These are phyloP conservation scores for Lithophane semibrunnea DNA, from an alignment of 2,888 invertebrate species.

Conservation along the genomic window DNA sequence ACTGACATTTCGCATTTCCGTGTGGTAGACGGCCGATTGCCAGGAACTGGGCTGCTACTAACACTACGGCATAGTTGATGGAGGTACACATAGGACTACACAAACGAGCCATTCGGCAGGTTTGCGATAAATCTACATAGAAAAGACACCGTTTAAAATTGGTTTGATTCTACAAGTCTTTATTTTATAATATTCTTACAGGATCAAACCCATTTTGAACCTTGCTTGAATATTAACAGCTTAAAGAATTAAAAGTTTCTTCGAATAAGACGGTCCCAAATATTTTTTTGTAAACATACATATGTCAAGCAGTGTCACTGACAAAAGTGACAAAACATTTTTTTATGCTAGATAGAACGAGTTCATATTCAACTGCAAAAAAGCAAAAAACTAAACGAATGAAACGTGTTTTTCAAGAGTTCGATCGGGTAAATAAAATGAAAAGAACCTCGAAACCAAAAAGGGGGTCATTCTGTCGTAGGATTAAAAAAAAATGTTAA, in stretches of 20 bases:
- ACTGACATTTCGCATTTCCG: not conserved
- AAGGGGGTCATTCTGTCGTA: not conserved
- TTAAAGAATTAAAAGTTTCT: too few relatives aligned
- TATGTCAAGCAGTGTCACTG: not conserved
- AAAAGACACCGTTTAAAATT: not conserved
- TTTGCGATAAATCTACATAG: not conserved
- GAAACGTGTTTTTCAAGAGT: not conserved
- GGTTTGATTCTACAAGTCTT: not conserved
- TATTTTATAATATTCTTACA: not conserved
- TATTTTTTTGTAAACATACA: constrained; percentile 1
- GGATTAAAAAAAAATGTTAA: too few relatives aligned
- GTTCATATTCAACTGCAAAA: not conserved
- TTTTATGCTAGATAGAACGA: not conserved
- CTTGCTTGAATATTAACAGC: not conserved
- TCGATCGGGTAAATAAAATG: not conserved
- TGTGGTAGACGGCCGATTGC: not conserved
- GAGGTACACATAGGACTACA: not conserved
- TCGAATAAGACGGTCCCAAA: not conserved
- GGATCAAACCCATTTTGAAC: not conserved
- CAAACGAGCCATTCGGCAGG: not conserved
- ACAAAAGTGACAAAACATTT: not conserved
- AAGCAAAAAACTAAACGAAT: not conserved
- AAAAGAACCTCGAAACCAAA: not conserved
- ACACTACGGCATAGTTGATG: too few relatives aligned
- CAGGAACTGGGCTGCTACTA: not conserved